These are phyloP conservation scores for Chondrosia reniformis DNA, from an alignment of 37 sponge, comb jelly and placozoan species.

Conservation along the genomic window DNA sequence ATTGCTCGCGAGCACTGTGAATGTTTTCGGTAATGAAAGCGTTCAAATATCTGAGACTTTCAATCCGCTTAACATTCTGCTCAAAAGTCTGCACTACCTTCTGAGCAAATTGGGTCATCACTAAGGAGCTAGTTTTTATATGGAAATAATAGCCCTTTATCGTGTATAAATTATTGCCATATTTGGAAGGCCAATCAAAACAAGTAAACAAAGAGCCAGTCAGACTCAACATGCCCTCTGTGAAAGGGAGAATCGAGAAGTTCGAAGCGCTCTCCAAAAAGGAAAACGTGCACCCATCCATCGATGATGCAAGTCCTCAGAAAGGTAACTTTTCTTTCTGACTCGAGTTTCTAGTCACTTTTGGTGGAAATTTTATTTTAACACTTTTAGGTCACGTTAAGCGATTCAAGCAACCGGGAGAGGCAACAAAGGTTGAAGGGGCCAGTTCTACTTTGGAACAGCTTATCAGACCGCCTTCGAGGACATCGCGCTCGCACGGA, in stretches of 20 bases:
- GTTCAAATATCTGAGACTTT: slow-evolving; percentile 25
- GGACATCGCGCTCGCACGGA: background rate
- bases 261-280: background rate
- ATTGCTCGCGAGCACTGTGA: background rate
- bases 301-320: background rate
- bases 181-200: slow-evolving; percentile 29
- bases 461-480: background rate
- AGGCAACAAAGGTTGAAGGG: background rate
- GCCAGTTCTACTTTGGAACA: background rate
- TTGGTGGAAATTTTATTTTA: background rate
- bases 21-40: slow-evolving; percentile 26
- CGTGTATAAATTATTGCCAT: no score
- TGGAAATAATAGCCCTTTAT: no score
- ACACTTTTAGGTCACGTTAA: no score
- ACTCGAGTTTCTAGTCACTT: no score
- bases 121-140: no score
- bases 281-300: background rate
- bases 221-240: slow-evolving; percentile 6
- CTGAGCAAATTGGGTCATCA: background rate
- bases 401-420: no score
- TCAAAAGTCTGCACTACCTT: background rate
- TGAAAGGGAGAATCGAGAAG: slow-evolving; percentile 1
- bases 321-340: background rate
- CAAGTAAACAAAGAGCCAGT: slow-evolving; percentile 9
- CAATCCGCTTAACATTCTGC: slow-evolving; percentile 8